A percentile compares a stretch with the other conserved stretches of the same genome.
Conservation (phyloP, 2,797 vertebrate species). For the Urosaurus nigricauda region DNA sequence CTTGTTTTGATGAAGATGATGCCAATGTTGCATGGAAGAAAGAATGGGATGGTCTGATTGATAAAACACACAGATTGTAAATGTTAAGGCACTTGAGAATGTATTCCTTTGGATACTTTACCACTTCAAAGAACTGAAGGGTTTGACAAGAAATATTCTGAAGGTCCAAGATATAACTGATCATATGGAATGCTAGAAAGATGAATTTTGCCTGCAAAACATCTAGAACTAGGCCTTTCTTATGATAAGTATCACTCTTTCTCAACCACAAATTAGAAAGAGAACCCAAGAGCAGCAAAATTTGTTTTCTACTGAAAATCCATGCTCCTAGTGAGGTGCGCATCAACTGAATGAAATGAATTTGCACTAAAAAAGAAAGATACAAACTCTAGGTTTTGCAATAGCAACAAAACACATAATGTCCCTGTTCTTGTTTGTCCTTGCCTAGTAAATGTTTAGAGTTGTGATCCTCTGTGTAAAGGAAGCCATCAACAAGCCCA, state of each 20-base stretch:
- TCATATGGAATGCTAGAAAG: background rate
- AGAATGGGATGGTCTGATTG: background rate
- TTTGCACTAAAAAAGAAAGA: conserved; percentile 21
- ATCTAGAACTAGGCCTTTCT: background rate
- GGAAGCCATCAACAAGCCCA: conserved; percentile 57
- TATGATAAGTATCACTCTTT: background rate
- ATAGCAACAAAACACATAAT: conserved; percentile 25
- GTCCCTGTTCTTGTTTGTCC: conserved; percentile 8
- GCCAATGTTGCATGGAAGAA: rapidly evolving
- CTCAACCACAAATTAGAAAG: background rate
- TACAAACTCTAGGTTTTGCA: conserved; percentile 31
- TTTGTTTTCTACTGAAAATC: background rate
- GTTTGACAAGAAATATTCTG: background rate
- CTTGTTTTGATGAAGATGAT: background rate
- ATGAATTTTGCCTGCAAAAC: conserved; percentile 18
- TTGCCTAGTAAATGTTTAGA: conserved; percentile 46
- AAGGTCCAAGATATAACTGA: background rate
- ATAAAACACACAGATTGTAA: conserved; percentile 22
- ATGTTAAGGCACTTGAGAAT: background rate
- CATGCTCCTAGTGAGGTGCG: background rate
- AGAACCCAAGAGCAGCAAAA: background rate
- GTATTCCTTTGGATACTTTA: background rate
- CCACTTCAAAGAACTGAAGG: background rate
- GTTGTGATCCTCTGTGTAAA: conserved; percentile 25
- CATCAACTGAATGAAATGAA: conserved; percentile 6